Conservation (phyloP, 2,113 vertebrate species). For the Pipra filicauda region DNA sequence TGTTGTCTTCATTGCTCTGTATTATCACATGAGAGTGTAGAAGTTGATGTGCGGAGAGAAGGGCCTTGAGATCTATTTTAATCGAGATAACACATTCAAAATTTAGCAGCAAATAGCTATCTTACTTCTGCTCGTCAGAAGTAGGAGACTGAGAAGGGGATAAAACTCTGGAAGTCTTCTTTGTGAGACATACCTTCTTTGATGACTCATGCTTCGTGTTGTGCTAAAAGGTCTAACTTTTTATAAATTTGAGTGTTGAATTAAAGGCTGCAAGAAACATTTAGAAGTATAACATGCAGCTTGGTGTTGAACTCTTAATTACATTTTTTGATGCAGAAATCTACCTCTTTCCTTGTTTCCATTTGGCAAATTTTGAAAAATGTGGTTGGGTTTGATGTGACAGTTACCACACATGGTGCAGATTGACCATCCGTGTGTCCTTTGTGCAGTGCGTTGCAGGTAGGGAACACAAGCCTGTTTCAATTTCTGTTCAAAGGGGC, state of each 20-base stretch:
- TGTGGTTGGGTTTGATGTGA: neutral
- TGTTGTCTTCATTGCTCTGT: neutral
- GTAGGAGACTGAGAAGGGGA: neutral
- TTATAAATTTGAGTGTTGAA: neutral
- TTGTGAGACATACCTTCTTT: neutral
- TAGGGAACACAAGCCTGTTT: neutral
- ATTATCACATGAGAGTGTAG: rapidly evolving
- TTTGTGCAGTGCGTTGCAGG: neutral
- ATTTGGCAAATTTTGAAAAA: neutral
- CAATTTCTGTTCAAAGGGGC: neutral
- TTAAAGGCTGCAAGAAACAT: neutral
- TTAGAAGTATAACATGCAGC: neutral
- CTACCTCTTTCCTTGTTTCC: neutral
- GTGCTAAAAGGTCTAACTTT: neutral
- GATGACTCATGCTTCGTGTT: neutral
- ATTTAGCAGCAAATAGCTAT: neutral
- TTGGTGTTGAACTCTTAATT: neutral
- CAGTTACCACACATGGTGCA: rapidly evolving
- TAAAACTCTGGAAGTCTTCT: neutral
- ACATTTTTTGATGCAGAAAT: neutral
- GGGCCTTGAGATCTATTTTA: neutral
- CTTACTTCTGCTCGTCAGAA: neutral
- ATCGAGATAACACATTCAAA: neutral
- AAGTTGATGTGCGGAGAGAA: neutral
- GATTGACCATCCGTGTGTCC: neutral